Evolutionary conservation across 2,113 vertebrate species (phyloP).

Genomic region (Emberiza fucata): DNA sequence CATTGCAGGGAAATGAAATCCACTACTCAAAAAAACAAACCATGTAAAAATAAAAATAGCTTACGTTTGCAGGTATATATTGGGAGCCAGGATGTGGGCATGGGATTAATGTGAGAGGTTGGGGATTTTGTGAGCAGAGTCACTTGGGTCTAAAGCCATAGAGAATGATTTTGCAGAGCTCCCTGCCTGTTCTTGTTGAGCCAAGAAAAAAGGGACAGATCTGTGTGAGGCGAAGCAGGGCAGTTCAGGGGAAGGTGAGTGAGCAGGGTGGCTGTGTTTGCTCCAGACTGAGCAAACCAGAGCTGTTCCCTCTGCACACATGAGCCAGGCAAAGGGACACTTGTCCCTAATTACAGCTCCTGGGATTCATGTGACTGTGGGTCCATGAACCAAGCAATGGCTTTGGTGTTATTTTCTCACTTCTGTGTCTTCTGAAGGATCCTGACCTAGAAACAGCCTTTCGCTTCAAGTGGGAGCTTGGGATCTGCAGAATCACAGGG

Average conservation of each 20-base stretch:
- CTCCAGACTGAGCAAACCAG: background rate
- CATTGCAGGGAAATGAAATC: background rate
- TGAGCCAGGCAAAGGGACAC: background rate
- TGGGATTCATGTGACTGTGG: accelerated
- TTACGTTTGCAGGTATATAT: background rate
- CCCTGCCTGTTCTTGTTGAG: background rate
- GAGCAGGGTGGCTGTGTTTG: background rate
- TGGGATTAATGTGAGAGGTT: background rate
- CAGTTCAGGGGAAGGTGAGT: background rate
- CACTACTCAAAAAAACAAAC: background rate
- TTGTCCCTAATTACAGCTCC: background rate
- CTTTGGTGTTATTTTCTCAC: background rate
- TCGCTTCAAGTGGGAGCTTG: background rate
- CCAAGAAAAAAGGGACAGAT: background rate
- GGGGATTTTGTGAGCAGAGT: background rate
- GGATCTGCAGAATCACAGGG: background rate
- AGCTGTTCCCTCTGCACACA: background rate
- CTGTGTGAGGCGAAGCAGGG: background rate
- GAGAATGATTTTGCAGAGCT: background rate
- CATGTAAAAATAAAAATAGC: background rate
- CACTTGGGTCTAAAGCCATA: accelerated
- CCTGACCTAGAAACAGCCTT: background rate
- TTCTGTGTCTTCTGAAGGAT: background rate
- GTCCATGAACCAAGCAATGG: background rate
- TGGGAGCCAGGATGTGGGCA: background rate